Evolutionary conservation across 2,113 vertebrate genomes (phyloP).

Genomic region (Sarotherodon lohbergeri): DNA sequence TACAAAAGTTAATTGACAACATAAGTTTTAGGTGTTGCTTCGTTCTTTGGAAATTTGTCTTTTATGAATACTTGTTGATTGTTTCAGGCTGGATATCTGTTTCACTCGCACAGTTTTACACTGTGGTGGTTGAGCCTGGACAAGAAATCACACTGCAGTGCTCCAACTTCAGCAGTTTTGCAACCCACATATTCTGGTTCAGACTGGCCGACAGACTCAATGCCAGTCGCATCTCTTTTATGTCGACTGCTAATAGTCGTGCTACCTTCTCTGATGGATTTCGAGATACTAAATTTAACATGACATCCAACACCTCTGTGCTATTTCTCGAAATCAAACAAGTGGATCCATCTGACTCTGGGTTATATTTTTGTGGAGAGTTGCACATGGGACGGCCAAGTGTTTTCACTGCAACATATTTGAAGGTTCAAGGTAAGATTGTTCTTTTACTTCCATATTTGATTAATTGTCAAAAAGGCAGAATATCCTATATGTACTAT

Average conservation of each 20-base stretch:
- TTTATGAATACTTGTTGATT: not conserved
- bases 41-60: fast-evolving
- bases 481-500: not conserved
- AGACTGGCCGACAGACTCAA: not conserved
- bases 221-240: not conserved
- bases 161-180: not conserved
- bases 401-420: not conserved
- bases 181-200: not conserved
- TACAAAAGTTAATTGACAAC: fast-evolving
- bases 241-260: fast-evolving
- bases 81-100: not conserved
- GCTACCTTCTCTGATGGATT: fast-evolving
- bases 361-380: constrained; percentile 23
- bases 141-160: not conserved
- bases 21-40: fast-evolving
- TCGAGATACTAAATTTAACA: not conserved
- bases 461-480: not conserved
- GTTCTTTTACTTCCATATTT: fast-evolving
- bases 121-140: not conserved
- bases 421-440: constrained; percentile 16
- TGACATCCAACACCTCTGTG: not conserved
- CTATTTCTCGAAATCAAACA: not conserved
- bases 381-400: fast-evolving
- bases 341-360: not conserved
- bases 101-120: not conserved